phyloP scores from a whole-genome alignment of 1,140 invertebrate genomes.

The Chionoecetes opilio region DNA sequence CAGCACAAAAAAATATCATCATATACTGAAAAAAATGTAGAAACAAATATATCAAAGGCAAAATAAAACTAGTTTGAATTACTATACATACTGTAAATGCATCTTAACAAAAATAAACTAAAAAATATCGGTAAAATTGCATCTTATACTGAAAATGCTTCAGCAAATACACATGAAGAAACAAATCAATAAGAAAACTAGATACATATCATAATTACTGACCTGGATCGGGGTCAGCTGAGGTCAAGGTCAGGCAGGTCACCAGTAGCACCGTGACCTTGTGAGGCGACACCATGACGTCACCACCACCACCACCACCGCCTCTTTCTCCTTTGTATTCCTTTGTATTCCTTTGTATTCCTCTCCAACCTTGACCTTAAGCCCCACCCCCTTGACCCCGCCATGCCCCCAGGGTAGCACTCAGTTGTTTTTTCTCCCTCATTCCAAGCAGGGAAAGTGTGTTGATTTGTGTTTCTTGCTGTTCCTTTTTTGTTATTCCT shows the following conservation, averaged over 20 bases:
- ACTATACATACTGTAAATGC: background rate
- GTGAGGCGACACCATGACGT: background rate
- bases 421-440: background rate
- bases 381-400: background rate
- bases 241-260: background rate
- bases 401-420: no score
- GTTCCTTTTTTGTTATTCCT: no score
- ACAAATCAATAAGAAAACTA: background rate
- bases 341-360: no score
- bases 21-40: no score
- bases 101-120: background rate
- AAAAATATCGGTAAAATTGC: background rate
- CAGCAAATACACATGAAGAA: background rate
- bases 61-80: background rate
- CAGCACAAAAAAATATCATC: no score
- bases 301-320: conserved; percentile 1
- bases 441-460: background rate
- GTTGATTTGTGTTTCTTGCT: no score
- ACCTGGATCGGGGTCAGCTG: background rate
- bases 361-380: background rate
- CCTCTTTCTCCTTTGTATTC: background rate
- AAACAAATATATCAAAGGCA: background rate
- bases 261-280: conserved; percentile 1
- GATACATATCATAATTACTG: background rate
- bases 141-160: no score